A percentile compares a stretch with the other conserved stretches of the same genome.
Evolutionary conservation across 2,888 invertebrate genomes (phyloP).

Genomic region (Terebella lapidaria): DNA sequence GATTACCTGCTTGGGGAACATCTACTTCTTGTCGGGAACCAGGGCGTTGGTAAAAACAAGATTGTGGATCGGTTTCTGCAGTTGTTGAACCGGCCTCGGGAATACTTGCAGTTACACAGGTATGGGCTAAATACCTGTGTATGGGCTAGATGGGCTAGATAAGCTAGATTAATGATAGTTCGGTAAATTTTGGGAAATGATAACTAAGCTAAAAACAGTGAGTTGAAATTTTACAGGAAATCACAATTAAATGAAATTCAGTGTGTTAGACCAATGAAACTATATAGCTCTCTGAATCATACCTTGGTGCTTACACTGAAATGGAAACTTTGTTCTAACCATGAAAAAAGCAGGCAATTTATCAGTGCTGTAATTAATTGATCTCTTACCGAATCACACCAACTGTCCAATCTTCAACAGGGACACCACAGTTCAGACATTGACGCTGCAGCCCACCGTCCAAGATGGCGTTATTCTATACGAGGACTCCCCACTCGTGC

Average conservation of each 20-base stretch:
- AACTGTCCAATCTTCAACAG: constrained; percentile 56
- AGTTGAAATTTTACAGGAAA: background rate
- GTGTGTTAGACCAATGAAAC: too few relatives aligned
- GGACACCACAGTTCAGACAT: constrained; percentile 91
- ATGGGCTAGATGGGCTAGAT: too few relatives aligned
- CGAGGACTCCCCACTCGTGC: constrained; percentile 85
- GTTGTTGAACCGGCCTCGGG: constrained; percentile 80
- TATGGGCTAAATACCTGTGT: constrained; percentile 27
- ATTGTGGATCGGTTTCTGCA: constrained; percentile 85
- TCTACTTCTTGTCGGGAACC: constrained; percentile 91
- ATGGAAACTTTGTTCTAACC: too few relatives aligned
- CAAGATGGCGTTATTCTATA: constrained; percentile 81
- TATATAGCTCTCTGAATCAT: too few relatives aligned
- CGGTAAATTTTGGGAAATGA: background rate
- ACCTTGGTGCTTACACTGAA: too few relatives aligned
- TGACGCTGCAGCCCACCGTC: constrained; percentile 85
- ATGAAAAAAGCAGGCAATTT: too few relatives aligned
- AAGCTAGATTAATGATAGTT: too few relatives aligned
- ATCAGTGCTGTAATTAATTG: too few relatives aligned
- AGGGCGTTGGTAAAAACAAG: constrained; percentile 92
- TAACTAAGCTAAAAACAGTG: background rate
- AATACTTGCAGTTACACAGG: constrained; percentile 86
- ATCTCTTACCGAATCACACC: too few relatives aligned
- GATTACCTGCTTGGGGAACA: constrained; percentile 88
- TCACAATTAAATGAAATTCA: too few relatives aligned